Base-by-base conservation (phyloP, 2,888 invertebrate genomes). In the Eupithecia exiguata region DNA sequence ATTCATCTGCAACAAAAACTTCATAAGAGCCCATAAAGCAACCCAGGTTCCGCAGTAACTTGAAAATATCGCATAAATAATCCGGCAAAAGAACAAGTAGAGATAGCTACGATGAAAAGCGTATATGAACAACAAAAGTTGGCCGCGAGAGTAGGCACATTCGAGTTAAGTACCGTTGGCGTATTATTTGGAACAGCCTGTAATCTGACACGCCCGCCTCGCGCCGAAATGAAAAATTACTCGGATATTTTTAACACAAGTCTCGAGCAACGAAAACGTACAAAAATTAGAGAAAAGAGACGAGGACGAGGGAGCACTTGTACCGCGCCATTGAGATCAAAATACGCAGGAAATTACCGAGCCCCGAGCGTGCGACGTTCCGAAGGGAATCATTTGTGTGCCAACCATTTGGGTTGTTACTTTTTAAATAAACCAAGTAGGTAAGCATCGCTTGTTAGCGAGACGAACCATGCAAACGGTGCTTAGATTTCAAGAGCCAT, bases 171-270 rank as follows among this genome's bases (percentile, higher is more conserved):
- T 87, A 89, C 89, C 89, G 90, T 90, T 90, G 89, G 88, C 84
- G 89, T 90, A 91, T 92, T 91, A 92, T 93, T 93, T 90, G 88
- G 88, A 91, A 88, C 92, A 90, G 91, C 91, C 94, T 93, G 92
- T 93, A 93, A 93, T 92, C 90, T 90, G 91, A 92, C 93, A 92
- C 93, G 92, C 92, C 92, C 89, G 93, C 89, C 89, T 89, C 89
- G 90, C 92, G 91, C 89, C 91, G 90, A 92, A 92, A 93, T 93
- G 94, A 93, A 94, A 94, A 94, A 94, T 93, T 91, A 93, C 93
- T 88, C 89, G 84, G 92, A 90, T 93, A 94, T 93, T 94, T 94
- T 93, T 92, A 93, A 93, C 92, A 90, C 90, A 89, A 92, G 88
- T 89, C 89, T 88, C 87, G 91, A 88, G 92, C 90, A 89, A 89